Percentiles rank a stretch among this genome's conserved stretches.
These are phyloP conservation scores for Geophilus truncorum DNA, from an alignment of 2,888 invertebrate species.

Conservation along the genomic window DNA sequence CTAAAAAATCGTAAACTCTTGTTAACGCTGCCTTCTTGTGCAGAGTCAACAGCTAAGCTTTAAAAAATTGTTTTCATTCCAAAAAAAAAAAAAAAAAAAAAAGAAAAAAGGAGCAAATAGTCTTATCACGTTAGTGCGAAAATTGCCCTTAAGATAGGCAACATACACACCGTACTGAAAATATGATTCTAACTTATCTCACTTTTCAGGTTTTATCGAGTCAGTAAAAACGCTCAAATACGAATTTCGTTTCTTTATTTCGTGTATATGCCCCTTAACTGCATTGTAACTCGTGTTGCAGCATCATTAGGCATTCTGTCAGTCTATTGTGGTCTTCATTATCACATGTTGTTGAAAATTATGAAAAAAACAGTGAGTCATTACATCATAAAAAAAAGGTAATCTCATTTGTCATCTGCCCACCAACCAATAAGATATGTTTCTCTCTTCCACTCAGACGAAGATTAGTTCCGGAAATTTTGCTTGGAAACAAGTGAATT, in stretches of 20 bases:
- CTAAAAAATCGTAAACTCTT: too few relatives aligned
- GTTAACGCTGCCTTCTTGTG: too few relatives aligned
- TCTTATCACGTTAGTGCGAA: not conserved
- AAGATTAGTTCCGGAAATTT: not conserved
- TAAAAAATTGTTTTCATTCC: too few relatives aligned
- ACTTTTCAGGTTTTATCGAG: too few relatives aligned
- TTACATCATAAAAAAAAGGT: not conserved
- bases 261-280: too few relatives aligned
- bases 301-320: not conserved
- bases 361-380: not conserved
- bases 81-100: too few relatives aligned
- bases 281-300: not conserved
- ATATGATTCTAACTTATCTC: not conserved
- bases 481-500: not conserved
- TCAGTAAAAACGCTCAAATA: too few relatives aligned
- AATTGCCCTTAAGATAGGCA: not conserved
- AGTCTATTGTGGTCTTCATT: not conserved
- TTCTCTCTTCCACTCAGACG: not conserved
- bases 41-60: too few relatives aligned
- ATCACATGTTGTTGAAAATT: not conserved
- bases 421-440: not conserved
- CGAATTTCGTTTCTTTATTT: not conserved
- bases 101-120: not conserved
- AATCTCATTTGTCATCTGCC: not conserved
- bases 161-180: too few relatives aligned